Percentiles rank a stretch among this genome's conserved stretches.
These are phyloP conservation scores for Drosophila persimilis DNA, from an alignment of 1,140 invertebrate species.

Conservation along the genomic window DNA sequence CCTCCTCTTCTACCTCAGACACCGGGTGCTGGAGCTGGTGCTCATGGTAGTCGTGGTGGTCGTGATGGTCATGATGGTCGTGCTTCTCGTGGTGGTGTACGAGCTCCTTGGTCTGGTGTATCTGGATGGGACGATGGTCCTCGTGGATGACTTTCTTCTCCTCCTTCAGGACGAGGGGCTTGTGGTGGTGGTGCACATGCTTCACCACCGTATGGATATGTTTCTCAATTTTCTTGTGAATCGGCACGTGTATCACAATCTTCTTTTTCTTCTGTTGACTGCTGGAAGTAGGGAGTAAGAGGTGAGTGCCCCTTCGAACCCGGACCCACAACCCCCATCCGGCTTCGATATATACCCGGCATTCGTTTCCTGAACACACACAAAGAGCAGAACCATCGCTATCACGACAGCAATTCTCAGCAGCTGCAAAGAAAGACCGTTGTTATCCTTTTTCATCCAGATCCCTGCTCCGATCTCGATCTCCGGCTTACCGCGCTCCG, in stretches of 20 bases:
- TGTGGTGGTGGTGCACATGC: constrained; percentile 81
- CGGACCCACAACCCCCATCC: no score
- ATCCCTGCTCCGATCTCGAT: no score
- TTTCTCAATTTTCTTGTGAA: constrained; percentile 81
- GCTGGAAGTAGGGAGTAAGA: not conserved
- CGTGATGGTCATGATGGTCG: constrained; percentile 60
- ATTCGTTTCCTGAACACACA: constrained; percentile 61
- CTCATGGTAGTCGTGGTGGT: constrained; percentile 59
- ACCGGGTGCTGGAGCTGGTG: constrained; percentile 54
- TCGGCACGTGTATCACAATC: constrained; percentile 79
- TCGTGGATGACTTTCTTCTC: constrained; percentile 79
- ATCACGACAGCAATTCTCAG: constrained; percentile 61
- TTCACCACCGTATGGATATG: constrained; percentile 79
- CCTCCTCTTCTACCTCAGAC: constrained; percentile 55
- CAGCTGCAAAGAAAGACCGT: constrained; percentile 31
- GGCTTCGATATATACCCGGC: constrained; percentile 50
- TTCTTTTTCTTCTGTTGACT: constrained; percentile 80
- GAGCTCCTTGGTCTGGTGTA: constrained; percentile 76
- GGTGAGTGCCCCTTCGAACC: not conserved
- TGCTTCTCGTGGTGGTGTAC: constrained; percentile 77
- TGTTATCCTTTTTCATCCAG: not conserved
- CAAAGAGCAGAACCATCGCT: constrained; percentile 51
- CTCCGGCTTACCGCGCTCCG: constrained; percentile 58
- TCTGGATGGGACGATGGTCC: constrained; percentile 74
- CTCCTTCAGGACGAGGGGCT: constrained; percentile 80